Conservation (phyloP, 2,888 invertebrate genomes). For the Stramonita haemastoma region DNA sequence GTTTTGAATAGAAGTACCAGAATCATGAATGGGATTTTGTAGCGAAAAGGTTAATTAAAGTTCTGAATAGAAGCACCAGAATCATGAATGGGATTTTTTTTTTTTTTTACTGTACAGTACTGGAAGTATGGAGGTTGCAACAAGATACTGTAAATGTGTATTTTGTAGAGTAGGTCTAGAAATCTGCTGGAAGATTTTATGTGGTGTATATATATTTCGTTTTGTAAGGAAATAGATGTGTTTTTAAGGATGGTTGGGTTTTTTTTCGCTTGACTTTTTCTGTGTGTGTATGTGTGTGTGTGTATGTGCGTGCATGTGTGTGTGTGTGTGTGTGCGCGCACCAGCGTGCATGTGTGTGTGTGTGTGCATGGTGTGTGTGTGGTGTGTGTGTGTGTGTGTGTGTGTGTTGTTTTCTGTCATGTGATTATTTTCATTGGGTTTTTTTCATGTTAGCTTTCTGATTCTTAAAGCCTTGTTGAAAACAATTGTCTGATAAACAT, state of each 20-base stretch:
- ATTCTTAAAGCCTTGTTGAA: too few relatives aligned
- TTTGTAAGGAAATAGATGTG: not conserved
- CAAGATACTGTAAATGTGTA: too few relatives aligned
- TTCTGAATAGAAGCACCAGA: too few relatives aligned
- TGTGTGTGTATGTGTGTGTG: not conserved
- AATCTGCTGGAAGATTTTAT: not conserved
- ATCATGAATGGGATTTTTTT: too few relatives aligned
- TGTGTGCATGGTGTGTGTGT: not conserved
- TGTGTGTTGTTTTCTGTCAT: not conserved
- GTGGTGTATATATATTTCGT: not conserved
- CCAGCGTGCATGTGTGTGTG: not conserved
- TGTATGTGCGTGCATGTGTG: constrained; percentile 1
- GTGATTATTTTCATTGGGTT: not conserved
- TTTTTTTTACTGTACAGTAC: too few relatives aligned
- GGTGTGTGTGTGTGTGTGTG: constrained; percentile 15
- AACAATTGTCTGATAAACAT: too few relatives aligned
- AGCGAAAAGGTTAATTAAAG: too few relatives aligned
- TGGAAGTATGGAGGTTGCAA: too few relatives aligned
- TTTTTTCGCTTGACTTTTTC: not conserved
- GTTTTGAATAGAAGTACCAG: too few relatives aligned
- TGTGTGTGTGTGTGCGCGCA: constrained; percentile 5
- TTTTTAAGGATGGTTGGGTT: not conserved
- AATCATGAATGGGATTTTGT: too few relatives aligned
- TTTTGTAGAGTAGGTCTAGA: too few relatives aligned
- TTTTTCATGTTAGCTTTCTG: not conserved